Percentiles rank a stretch among this genome's conserved stretches.
These are phyloP conservation scores for Gryllus bimaculatus DNA, from an alignment of 1,140 invertebrate genomes.

Conservation along the genomic window DNA sequence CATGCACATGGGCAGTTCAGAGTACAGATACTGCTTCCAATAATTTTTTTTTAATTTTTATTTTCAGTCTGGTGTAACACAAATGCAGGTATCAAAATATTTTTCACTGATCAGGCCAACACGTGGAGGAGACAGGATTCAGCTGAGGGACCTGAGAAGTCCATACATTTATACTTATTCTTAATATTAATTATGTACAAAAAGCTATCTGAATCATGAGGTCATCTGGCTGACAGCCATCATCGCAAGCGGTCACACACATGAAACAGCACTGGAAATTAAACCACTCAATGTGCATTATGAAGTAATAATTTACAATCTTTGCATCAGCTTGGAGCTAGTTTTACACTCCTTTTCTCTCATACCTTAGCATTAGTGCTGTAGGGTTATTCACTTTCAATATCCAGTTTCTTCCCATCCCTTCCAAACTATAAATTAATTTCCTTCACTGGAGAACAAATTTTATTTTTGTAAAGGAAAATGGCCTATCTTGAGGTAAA, in stretches of 20 bases:
- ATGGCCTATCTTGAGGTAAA: neutral
- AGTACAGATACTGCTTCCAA: neutral
- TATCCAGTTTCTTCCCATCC: neutral
- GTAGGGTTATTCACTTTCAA: neutral
- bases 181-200: constrained; percentile 22
- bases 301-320: constrained; percentile 20
- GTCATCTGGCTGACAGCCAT: neutral
- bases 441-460: constrained; percentile 7
- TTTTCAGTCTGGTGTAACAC: constrained; percentile 6
- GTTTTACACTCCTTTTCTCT: neutral
- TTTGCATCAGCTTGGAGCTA: neutral
- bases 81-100: constrained; percentile 9
- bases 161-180: constrained; percentile 20
- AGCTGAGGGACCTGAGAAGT: constrained; percentile 20
- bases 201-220: constrained; percentile 22
- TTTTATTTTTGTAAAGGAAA: constrained; percentile 19
- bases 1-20: neutral
- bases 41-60: neutral
- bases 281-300: constrained; percentile 21
- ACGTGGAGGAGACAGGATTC: constrained; percentile 8
- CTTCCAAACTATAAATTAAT: neutral
- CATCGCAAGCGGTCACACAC: constrained; percentile 16
- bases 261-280: constrained; percentile 23
- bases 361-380: neutral
- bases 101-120: neutral